Conservation (phyloP, 1,140 invertebrate genomes). For the Nephila pilipes region DNA sequence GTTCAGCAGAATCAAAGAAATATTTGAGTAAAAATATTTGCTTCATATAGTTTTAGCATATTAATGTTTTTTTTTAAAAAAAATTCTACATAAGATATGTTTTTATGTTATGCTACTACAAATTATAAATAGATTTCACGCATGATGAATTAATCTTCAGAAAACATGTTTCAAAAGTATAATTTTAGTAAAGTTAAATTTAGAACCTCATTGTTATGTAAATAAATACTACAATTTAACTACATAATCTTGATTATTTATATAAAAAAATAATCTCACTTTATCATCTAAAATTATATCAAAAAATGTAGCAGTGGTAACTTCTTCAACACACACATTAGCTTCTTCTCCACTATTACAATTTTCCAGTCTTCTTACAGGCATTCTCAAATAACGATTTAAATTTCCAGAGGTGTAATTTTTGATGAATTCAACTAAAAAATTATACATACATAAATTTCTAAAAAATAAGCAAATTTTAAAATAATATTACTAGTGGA, state of each 20-base stretch:
- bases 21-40: too few relatives aligned
- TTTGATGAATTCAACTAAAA: constrained; percentile 84
- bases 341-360: constrained; percentile 21
- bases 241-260: not conserved
- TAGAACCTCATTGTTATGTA: too few relatives aligned
- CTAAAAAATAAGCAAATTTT: not conserved
- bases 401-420: constrained; percentile 85
- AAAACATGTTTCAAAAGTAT: not conserved
- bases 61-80: too few relatives aligned
- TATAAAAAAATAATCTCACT: constrained; percentile 75
- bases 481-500: not conserved
- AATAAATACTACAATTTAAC: too few relatives aligned
- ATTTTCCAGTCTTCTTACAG: constrained; percentile 49
- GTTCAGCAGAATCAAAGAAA: too few relatives aligned
- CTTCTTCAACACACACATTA: constrained; percentile 83
- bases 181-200: not conserved
- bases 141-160: too few relatives aligned
- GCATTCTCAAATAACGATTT: constrained; percentile 83
- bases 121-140: too few relatives aligned
- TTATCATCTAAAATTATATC: constrained; percentile 79
- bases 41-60: too few relatives aligned
- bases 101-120: too few relatives aligned
- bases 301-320: constrained; percentile 81
- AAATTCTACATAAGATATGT: too few relatives aligned
- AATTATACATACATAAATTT: not conserved